Evolutionary conservation across 2,888 invertebrate species (phyloP), one percentile per base, ranked within the genome.

Genomic region (Buathra laborator): DNA sequence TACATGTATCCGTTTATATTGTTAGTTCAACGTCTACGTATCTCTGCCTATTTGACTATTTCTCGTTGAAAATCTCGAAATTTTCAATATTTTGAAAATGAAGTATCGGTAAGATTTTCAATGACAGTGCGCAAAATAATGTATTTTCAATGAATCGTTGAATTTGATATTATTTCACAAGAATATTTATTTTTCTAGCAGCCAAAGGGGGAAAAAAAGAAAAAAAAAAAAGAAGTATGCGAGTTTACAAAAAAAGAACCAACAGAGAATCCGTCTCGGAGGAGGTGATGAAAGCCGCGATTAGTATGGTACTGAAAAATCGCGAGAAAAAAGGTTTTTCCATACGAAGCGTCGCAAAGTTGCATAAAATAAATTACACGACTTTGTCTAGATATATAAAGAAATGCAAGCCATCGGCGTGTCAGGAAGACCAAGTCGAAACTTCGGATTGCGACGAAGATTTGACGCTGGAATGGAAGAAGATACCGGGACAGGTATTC

Each of bases 181-280:
- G 24, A 24, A 24, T n/a, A 0, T 62, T 2, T 10, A 48, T 48
- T 62, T 12, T 51, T 16, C 14, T n/a, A 51, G 24, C 70, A 37
- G 75, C 10, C 32, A 7, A 32, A 44, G 56, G 44, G 10, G 12
- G 4, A 2, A 14, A 48, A 48, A 14, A 48, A 48, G 1, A 48
- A 14, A 46, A 3, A 46, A 19, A 3, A 24, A 24, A 3, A 2
- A 19, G 0, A 56, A 53, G 2, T 43, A 81, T 81, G 81, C 46
- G 81, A 70, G 81, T 81, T 16, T 81, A 81, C 76, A 81, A 81
- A 62, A 81, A 81, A 46, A 51, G 76, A 53, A 81, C 81, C 29
- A 76, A 81, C 44, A 70, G 81, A 76, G 76, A 81, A 56, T 46
- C 70, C 51, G 62, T 81, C 3, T 64, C 81, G 0, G 70, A 71